Percentiles rank a stretch among this genome's conserved stretches.
Conservation (phyloP, 2,113 vertebrate genomes). For the Apodemus speciosus region DNA sequence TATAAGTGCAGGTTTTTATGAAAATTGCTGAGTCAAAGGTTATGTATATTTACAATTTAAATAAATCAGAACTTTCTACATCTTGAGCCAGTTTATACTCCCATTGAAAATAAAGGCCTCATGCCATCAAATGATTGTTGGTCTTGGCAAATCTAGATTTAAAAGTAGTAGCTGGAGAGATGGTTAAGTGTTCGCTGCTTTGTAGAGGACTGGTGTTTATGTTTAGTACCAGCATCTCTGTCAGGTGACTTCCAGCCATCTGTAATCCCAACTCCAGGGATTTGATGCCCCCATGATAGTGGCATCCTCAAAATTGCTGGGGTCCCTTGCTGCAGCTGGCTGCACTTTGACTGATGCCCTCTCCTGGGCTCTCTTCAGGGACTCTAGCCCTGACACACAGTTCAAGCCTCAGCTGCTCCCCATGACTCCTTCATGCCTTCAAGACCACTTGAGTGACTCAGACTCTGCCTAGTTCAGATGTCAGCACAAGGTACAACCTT, state of each 20-base stretch:
- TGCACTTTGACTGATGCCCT: neutral
- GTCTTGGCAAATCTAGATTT: neutral
- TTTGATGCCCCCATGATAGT: neutral
- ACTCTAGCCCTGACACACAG: neutral
- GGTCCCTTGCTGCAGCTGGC: neutral
- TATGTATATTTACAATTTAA: slow-evolving; percentile 17
- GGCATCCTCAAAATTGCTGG: neutral
- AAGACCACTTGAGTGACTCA: neutral
- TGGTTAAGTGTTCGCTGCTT: neutral
- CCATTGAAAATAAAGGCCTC: neutral
- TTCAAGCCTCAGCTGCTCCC: neutral
- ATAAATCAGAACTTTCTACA: neutral
- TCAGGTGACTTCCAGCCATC: neutral
- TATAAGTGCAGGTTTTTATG: slow-evolving; percentile 29
- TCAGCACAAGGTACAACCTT: neutral
- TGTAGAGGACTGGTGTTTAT: neutral
- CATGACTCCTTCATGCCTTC: neutral
- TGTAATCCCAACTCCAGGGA: neutral
- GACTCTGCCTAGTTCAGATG: neutral
- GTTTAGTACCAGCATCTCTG: neutral
- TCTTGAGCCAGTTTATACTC: neutral
- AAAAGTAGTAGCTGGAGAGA: neutral
- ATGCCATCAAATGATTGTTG: neutral
- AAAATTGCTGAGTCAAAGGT: neutral
- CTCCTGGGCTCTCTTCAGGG: neutral